A percentile compares a stretch with the other conserved stretches of the same genome.
Evolutionary conservation across 2,797 vertebrate species (phyloP).

Genomic region (Muscicapa comitata): DNA sequence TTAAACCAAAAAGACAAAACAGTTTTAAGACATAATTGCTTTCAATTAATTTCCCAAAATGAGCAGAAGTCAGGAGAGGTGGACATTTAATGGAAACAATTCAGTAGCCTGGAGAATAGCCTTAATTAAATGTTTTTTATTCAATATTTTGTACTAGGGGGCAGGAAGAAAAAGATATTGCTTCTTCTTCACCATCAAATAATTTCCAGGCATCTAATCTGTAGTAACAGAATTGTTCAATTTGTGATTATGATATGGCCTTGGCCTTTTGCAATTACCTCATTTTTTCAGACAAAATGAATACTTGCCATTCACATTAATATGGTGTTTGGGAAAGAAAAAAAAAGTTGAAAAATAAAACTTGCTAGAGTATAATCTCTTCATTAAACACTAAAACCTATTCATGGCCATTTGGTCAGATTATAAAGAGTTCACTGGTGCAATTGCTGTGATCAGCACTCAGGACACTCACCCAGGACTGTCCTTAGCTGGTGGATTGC

Average conservation of each 20-base stretch:
- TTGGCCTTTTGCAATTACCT: neutral
- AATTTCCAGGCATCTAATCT: neutral
- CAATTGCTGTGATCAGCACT: neutral
- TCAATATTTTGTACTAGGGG: neutral
- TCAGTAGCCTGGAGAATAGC: slow-evolving; percentile 16
- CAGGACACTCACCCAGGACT: neutral
- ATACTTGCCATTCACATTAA: neutral
- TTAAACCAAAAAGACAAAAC: slow-evolving; percentile 28
- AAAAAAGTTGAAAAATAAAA: neutral
- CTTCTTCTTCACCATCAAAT: neutral
- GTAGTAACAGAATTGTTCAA: neutral
- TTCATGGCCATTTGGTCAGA: neutral
- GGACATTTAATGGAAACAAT: slow-evolving; percentile 19
- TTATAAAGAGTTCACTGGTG: neutral
- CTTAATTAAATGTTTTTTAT: slow-evolving; percentile 41
- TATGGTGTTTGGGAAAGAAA: neutral
- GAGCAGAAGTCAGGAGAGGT: slow-evolving; percentile 22
- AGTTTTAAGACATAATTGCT: slow-evolving; percentile 21
- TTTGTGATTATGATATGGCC: neutral
- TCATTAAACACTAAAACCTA: neutral
- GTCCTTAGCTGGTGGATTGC: neutral
- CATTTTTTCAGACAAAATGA: neutral
- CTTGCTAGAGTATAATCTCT: neutral
- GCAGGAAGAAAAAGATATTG: neutral
- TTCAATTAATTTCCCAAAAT: slow-evolving; percentile 54